phyloP scores from a whole-genome alignment of 2,113 vertebrate species.

The Pionites leucogaster region DNA sequence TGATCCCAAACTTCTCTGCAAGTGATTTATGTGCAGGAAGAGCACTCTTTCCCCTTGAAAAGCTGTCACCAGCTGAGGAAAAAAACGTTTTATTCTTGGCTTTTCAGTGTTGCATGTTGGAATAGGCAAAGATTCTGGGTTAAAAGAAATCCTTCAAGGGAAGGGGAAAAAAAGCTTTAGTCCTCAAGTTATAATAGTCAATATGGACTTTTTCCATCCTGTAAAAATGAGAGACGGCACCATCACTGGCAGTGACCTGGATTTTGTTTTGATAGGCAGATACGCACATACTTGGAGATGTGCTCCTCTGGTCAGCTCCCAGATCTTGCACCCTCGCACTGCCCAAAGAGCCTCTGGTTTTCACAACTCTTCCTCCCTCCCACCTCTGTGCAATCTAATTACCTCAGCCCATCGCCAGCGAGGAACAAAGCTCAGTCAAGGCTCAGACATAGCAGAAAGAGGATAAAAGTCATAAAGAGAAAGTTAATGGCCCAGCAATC shows the following conservation, averaged over 20 bases:
- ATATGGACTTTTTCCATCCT: neutral
- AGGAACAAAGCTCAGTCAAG: constrained; percentile 1
- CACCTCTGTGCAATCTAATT: neutral
- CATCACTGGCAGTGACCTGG: neutral
- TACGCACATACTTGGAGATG: rapidly evolving
- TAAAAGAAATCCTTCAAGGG: neutral
- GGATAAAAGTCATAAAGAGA: neutral
- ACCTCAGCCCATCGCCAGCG: neutral
- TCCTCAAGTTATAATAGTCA: neutral
- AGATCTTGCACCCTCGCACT: neutral
- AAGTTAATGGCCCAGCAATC: neutral
- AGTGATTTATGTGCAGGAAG: neutral
- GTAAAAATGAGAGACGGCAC: neutral
- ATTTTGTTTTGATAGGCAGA: neutral
- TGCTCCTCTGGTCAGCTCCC: neutral
- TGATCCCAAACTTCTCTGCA: neutral
- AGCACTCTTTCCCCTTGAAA: neutral
- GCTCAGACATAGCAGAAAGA: neutral
- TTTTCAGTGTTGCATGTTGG: neutral
- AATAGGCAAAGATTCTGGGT: neutral
- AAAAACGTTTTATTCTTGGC: neutral
- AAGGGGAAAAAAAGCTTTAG: neutral
- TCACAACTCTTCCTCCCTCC: neutral
- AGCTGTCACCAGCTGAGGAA: neutral
- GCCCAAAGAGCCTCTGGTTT: neutral